These are phyloP conservation scores for Alaudala cheleensis DNA, from an alignment of 2,113 vertebrate species.

Conservation along the genomic window DNA sequence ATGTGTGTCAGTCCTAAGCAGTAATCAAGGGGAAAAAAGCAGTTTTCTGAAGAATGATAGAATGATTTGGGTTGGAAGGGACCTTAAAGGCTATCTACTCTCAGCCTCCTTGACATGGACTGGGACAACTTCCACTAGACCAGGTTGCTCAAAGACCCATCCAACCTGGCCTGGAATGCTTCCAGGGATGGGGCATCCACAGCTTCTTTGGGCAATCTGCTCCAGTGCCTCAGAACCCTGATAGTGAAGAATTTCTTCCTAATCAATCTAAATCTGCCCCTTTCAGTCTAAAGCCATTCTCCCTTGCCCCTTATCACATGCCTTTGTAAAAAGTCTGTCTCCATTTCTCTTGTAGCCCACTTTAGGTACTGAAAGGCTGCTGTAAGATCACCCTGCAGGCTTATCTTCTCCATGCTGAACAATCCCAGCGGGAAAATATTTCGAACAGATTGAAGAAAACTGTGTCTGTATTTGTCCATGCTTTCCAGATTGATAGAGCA, in stretches of 20 bases:
- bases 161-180: background rate
- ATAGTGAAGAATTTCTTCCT: background rate
- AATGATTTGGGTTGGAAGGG: background rate
- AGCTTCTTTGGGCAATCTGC: background rate
- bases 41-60: background rate
- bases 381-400: background rate
- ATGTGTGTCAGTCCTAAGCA: background rate
- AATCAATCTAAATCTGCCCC: background rate
- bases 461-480: background rate
- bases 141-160: background rate
- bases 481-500: background rate
- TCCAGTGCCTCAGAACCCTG: background rate
- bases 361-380: background rate
- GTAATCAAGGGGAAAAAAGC: background rate
- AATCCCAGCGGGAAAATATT: background rate
- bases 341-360: background rate
- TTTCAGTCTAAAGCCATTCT: background rate
- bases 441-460: background rate
- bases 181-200: too few species aligned
- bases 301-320: background rate
- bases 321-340: background rate
- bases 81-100: background rate
- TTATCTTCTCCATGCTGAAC: background rate
- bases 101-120: fast-evolving
- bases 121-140: background rate